Base-by-base conservation (phyloP, 1,140 invertebrate genomes). In the Panagrolaimus sp. region DNA sequence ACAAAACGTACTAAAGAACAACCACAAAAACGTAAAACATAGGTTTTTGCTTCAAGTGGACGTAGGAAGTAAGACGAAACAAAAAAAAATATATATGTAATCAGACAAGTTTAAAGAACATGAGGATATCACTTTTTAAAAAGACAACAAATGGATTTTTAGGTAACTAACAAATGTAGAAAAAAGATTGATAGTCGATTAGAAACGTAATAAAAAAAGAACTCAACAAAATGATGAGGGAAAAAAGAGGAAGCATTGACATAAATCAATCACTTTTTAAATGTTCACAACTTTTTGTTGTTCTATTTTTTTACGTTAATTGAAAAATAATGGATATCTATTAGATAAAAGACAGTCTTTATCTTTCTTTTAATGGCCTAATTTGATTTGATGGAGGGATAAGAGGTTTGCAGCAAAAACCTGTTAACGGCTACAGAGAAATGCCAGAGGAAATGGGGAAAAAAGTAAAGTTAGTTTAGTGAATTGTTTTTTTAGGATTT, bases 261-360 rank as follows among this genome's bases (percentile, higher is more conserved):
- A 25, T 16, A 27, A 8, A 27, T 27, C 31, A 38, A 38, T 38
- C 31, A 13, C 11, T 16, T 48, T 14, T 66, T 27, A 51, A 11
- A 16, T 1, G n/a, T 51, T 38, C 38, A 67, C 43, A n/a, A 25
- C 9, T 45, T 44, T 44, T 65, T 72, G 85, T 84, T 78, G 84
- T 89, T 90, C 91, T 64, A 89, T 84, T 83, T 88, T 87, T 82
- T 91, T 89, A 85, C 92, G 91, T 31, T 88, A 84, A 66, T 88
- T 85, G 23, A 87, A 85, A 45, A 92, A 87, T 23, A 93, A 89
- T 87, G 51, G 84, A 84, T 14, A 91, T 88, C 31, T n/a, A 90
- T 91, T 82, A 93, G 91, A 9, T 57, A 57, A 11, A 11, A 57
- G 51, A 1, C 1, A 20, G 20, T 1, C 8, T 25, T 27, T 23